These are phyloP conservation scores for Stomatorhinus walkeri DNA, from an alignment of 2,797 vertebrate genomes.

Conservation along the genomic window DNA sequence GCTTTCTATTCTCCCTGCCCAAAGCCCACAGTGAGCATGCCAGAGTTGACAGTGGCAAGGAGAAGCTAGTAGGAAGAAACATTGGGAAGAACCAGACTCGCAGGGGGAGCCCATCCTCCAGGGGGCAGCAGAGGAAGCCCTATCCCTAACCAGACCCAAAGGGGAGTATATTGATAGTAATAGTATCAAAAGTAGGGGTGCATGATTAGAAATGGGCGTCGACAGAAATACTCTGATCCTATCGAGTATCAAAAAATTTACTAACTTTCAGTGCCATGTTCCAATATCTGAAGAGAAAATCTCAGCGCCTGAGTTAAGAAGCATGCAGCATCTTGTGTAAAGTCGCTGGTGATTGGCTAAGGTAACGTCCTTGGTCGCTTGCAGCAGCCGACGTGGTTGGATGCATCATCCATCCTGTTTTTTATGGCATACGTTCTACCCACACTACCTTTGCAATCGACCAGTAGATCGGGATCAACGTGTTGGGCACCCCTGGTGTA, in stretches of 20 bases:
- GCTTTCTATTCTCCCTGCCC: neutral
- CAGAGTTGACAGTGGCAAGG: neutral
- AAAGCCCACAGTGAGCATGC: neutral
- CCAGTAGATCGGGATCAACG: too few relatives aligned
- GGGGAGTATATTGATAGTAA: neutral
- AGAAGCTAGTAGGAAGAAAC: neutral
- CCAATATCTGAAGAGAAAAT: neutral
- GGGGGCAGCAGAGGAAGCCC: neutral
- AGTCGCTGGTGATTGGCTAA: neutral
- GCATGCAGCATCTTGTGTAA: neutral
- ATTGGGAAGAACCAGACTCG: neutral
- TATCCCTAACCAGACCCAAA: neutral
- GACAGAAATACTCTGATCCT: neutral
- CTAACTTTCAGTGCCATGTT: neutral
- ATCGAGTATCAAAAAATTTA: neutral
- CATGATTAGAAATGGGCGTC: neutral
- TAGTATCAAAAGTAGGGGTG: neutral
- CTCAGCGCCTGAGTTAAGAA: neutral
- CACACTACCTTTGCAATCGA: too few relatives aligned
- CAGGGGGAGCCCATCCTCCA: neutral
- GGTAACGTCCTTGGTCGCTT: neutral
- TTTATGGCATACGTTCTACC: too few relatives aligned
- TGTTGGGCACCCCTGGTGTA: too few relatives aligned
- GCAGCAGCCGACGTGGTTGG: too few relatives aligned
- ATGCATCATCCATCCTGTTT: too few relatives aligned